Evolutionary conservation across 2,113 vertebrate genomes (phyloP).

Genomic region (Girardinichthys multiradiatus): DNA sequence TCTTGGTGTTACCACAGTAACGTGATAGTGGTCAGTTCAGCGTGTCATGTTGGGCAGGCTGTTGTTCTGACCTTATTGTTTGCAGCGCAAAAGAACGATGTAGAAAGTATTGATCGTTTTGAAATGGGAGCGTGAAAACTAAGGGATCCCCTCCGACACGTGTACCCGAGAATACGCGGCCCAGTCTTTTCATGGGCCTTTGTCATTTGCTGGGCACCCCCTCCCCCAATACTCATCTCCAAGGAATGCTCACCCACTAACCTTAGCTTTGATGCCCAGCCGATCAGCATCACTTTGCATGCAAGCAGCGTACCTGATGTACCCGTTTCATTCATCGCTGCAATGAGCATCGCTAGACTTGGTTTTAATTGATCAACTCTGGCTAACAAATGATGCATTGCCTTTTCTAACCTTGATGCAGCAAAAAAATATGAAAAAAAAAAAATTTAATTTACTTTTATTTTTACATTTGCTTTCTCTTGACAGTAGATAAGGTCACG

Average conservation of each 20-base stretch:
- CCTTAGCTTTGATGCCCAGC: conserved; percentile 54
- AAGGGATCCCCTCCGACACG: conserved; percentile 48
- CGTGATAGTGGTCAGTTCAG: conserved; percentile 16
- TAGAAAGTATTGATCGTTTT: not conserved
- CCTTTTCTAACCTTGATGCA: not conserved
- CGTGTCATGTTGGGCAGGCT: conserved; percentile 28
- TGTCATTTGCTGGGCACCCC: conserved; percentile 79
- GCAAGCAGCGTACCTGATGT: not conserved
- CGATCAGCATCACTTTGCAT: conserved; percentile 41
- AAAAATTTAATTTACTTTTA: not conserved
- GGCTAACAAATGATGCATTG: not conserved
- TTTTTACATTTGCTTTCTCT: not conserved
- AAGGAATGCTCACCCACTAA: conserved; percentile 73
- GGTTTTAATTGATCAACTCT: conserved; percentile 9
- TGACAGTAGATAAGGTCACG: not conserved
- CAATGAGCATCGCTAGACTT: not conserved
- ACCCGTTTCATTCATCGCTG: conserved; percentile 1
- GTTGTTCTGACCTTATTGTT: conserved; percentile 8
- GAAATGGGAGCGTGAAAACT: not conserved
- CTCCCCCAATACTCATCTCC: conserved; percentile 77
- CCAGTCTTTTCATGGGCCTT: conserved; percentile 79
- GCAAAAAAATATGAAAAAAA: not conserved
- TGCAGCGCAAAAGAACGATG: not conserved
- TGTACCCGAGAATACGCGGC: conserved; percentile 73
- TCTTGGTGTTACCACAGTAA: conserved; percentile 29